Conservation (phyloP, 1,140 invertebrate species). For the Tetraneura akinire region DNA sequence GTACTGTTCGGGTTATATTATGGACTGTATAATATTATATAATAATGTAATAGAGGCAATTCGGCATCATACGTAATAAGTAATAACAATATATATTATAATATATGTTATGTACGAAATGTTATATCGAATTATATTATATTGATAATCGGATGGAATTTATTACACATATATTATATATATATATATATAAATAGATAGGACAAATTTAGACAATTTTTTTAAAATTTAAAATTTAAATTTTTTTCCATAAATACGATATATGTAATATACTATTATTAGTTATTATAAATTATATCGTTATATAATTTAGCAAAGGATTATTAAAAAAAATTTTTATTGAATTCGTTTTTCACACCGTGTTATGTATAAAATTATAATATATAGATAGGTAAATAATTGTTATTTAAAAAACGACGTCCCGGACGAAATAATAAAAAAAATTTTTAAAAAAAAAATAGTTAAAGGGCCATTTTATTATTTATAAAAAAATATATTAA, state of each 20-base stretch:
- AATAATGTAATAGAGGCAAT: no score
- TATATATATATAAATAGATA: not conserved
- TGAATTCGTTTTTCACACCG: not conserved
- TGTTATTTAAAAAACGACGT: not conserved
- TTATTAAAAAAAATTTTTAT: not conserved
- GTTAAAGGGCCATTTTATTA: not conserved
- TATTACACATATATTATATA: not conserved
- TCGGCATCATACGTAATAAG: no score
- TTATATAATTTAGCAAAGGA: no score
- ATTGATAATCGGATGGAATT: conserved; percentile 12
- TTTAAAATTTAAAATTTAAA: no score
- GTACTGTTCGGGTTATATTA: not conserved
- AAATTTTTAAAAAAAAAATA: not conserved
- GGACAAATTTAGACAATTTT: not conserved
- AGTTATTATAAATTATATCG: no score
- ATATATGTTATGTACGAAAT: not conserved
- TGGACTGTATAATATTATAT: not conserved
- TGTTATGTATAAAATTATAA: not conserved
- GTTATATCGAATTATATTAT: conserved; percentile 1
- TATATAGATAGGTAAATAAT: no score
- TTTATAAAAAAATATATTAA: not conserved
- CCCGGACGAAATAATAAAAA: not conserved
- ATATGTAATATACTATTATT: no score
- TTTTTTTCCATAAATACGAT: no score
- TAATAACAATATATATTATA: no score